A percentile compares a stretch with the other conserved stretches of the same genome.
Conservation (phyloP, 2,797 vertebrate species). For the Amniataba percoides region DNA sequence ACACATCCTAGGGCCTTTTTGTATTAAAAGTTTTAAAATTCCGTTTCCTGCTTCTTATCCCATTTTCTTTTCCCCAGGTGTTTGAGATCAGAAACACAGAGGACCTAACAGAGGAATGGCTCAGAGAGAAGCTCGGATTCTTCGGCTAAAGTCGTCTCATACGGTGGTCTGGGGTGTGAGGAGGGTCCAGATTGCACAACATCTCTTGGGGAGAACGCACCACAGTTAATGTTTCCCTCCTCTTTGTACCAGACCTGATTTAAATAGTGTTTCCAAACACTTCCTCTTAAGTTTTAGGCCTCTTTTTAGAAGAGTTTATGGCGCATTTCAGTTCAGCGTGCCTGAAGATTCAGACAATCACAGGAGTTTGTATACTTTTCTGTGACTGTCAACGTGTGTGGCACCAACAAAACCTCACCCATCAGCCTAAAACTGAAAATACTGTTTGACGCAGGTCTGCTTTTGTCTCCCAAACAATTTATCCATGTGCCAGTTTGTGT, state of each 20-base stretch:
- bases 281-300: constrained; percentile 32
- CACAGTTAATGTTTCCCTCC: constrained; percentile 70
- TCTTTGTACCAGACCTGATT: constrained; percentile 63
- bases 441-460: constrained; percentile 63
- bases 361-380: constrained; percentile 22
- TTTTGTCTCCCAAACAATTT: constrained; percentile 59
- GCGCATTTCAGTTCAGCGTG: background rate
- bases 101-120: constrained; percentile 90
- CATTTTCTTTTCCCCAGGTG: constrained; percentile 74
- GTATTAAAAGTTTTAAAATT: too few relatives aligned
- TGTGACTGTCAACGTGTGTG: constrained; percentile 21
- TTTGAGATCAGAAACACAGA: constrained; percentile 90
- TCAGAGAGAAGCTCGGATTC: constrained; percentile 86
- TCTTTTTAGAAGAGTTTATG: constrained; percentile 19
- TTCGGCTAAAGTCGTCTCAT: constrained; percentile 78
- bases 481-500: constrained; percentile 71
- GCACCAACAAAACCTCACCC: constrained; percentile 23
- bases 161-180: constrained; percentile 36
- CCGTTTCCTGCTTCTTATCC: background rate
- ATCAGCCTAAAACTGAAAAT: constrained; percentile 40
- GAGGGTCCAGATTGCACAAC: constrained; percentile 68
- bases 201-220: constrained; percentile 64
- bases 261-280: constrained; percentile 50
- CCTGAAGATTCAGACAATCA: constrained; percentile 23
- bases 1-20: background rate